A percentile compares a stretch with the other conserved stretches of the same genome.
Evolutionary conservation across 1,140 invertebrate genomes (phyloP).

Genomic region (Drosophila trapezifrons): DNA sequence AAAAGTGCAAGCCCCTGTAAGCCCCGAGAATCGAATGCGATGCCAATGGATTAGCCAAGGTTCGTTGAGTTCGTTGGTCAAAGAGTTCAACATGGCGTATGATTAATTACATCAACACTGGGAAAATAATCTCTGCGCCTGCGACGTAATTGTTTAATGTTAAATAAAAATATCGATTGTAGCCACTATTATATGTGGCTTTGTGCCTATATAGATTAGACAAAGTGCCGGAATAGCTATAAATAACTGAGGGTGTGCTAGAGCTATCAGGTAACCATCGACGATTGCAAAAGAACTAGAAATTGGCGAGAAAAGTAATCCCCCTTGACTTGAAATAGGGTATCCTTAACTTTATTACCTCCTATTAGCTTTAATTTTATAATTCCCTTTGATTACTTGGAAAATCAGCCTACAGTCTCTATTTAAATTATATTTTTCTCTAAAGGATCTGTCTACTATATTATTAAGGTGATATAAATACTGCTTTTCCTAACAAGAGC

Average conservation of each 20-base stretch:
- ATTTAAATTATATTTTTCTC: no score
- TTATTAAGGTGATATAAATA: neutral
- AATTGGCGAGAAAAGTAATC: conserved; percentile 1
- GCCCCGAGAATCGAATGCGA: conserved; percentile 14
- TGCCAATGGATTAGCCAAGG: conserved; percentile 35
- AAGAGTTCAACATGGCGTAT: conserved; percentile 26
- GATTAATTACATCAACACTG: conserved; percentile 30
- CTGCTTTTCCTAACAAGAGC: neutral
- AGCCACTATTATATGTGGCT: conserved; percentile 6
- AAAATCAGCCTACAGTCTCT: neutral
- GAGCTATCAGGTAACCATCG: conserved; percentile 12
- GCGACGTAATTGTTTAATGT: conserved; percentile 8
- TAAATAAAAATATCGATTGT: conserved; percentile 13
- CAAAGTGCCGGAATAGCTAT: conserved; percentile 8
- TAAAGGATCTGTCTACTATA: no score
- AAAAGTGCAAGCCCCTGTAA: conserved; percentile 13
- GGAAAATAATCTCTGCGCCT: neutral
- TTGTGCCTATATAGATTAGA: conserved; percentile 32
- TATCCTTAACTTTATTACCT: neutral
- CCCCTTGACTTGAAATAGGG: neutral
- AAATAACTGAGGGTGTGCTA: conserved; percentile 14
- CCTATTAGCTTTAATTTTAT: neutral
- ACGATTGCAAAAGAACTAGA: conserved; percentile 2
- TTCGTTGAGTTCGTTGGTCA: conserved; percentile 37
- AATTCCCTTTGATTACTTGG: neutral